These are phyloP conservation scores for Belonocnema kinseyi DNA, from an alignment of 1,140 invertebrate species.

Conservation along the genomic window DNA sequence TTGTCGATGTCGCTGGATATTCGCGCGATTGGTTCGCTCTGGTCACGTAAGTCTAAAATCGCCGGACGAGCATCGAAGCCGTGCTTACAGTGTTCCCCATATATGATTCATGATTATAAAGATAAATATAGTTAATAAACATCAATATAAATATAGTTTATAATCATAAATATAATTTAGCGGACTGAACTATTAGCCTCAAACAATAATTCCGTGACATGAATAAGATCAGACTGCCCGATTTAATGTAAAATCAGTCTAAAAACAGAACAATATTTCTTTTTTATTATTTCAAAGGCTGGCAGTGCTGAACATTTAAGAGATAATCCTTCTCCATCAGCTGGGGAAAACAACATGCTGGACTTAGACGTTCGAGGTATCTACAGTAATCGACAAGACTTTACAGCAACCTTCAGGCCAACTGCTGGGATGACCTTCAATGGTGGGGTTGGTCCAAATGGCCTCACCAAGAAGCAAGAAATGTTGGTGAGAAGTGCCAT, in stretches of 20 bases:
- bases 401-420: conserved; percentile 82
- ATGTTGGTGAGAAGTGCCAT: conserved; percentile 88
- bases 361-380: conserved; percentile 84
- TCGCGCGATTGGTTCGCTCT: no score
- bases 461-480: conserved; percentile 87
- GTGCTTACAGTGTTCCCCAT: no score
- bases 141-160: no score
- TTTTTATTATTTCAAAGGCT: conserved; percentile 50
- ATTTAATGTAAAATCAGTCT: not conserved
- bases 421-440: conserved; percentile 78
- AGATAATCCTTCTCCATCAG: conserved; percentile 52
- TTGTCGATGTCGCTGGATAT: no score
- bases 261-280: not conserved
- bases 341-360: conserved; percentile 64
- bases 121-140: no score
- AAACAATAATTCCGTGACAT: no score
- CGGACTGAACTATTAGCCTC: no score
- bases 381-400: conserved; percentile 85
- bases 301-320: conserved; percentile 67
- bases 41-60: no score
- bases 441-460: conserved; percentile 82
- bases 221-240: not conserved
- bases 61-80: no score
- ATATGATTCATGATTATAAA: no score
- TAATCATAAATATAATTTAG: no score